Percentiles rank a stretch among this genome's conserved stretches.
phyloP scores from a whole-genome alignment of 2,797 vertebrate species.

The Alectoris magna region DNA sequence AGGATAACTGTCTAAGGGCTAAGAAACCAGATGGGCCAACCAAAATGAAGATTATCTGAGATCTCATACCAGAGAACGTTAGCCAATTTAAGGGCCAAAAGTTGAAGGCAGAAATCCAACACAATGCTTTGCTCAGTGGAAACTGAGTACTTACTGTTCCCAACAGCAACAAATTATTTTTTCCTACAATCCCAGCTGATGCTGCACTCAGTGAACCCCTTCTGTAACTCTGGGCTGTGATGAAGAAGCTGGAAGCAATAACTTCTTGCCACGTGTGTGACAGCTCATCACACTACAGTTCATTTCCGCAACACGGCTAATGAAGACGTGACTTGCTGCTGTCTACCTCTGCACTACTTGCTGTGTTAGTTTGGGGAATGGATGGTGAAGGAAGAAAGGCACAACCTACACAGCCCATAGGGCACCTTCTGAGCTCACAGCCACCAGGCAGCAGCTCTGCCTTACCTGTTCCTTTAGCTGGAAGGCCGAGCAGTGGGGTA shows the following conservation, averaged over 20 bases:
- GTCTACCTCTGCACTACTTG: neutral
- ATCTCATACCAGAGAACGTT: neutral
- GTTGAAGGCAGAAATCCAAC: neutral
- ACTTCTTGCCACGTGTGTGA: neutral
- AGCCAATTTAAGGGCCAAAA: neutral
- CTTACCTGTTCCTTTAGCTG: conserved; percentile 64
- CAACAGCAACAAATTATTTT: neutral
- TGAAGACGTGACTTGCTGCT: neutral
- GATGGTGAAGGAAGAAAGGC: neutral
- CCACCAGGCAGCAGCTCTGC: conserved; percentile 23
- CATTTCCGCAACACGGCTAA: neutral
- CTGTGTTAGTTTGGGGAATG: neutral
- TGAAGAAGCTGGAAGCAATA: neutral
- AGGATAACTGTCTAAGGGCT: neutral
- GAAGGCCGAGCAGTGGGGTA: neutral
- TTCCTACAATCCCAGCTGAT: neutral
- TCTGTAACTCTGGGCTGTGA: neutral
- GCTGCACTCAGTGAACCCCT: neutral
- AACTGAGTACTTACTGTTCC: neutral
- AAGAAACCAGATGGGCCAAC: neutral
- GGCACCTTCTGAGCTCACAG: neutral
- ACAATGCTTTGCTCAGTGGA: neutral
- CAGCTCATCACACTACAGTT: neutral
- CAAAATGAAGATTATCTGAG: neutral
- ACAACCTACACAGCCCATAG: neutral